Evolutionary conservation across 2,888 invertebrate genomes (phyloP), one percentile per base, ranked within the genome.

Genomic region (Pyrocoelia pectoralis): DNA sequence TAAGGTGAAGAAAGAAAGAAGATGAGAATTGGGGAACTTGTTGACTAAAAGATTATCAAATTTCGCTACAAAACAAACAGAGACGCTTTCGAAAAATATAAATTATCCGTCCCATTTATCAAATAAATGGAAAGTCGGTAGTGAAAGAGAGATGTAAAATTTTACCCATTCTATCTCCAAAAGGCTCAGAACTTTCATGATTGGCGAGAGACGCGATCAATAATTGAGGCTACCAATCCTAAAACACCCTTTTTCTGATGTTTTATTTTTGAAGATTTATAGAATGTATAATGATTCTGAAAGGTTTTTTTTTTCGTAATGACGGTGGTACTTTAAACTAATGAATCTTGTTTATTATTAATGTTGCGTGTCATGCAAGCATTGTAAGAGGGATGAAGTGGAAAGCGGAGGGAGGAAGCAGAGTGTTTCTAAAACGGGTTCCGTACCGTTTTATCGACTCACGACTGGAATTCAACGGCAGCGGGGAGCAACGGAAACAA

Each of bases 171-270:
- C 50, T 53, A 62, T 62, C 62, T 57, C 62, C 62, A 54, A 46
- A 33, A 49, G 53, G 18, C 29, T 29, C 19, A 52, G 57, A 51
- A 57, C 53, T 46, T 53, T 24, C 24, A 46, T 53, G 54, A 64
- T 64, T 64, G 63, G 63, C 50, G 58, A 64, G 58, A 38, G 41
- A 17, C 14, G 55, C 63, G 63, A 64, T 64, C 63, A 64, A 64
- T 64, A 64, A 49, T 64, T 59, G 63, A 64, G 56, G 55, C 63
- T 50, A 64, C 63, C 58, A 59, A 55, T 55, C 63, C 49, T 50
- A 55, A 29, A 24, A 57, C 62, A 13, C 57, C 57, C 57, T 61
- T 59, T 57, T 54, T 56, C 40, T 28, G 33, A 40, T 57, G 12
- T 57, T 57, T 62, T 56, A 48, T 64, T 61, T 64, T 64, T 51